Percentiles rank a stretch among this genome's conserved stretches.
Evolutionary conservation across 1,140 invertebrate species (phyloP).

Genomic region (Eupristina koningsbergeri): DNA sequence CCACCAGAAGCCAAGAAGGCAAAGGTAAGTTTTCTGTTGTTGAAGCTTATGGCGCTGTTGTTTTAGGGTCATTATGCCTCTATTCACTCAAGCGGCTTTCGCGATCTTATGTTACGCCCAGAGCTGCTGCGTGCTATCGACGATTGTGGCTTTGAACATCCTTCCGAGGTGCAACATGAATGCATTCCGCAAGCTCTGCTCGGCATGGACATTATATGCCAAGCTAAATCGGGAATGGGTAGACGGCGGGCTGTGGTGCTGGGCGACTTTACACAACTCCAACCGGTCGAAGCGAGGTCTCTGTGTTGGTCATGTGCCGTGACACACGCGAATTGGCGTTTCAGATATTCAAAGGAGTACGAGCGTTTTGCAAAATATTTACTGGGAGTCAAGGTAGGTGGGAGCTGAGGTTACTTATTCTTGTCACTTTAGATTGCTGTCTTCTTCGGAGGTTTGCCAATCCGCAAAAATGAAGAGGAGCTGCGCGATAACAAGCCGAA

Average conservation of each 20-base stretch:
- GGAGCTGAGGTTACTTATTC: conserved; percentile 58
- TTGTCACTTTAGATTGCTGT: conserved; percentile 81
- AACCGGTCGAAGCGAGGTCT: conserved; percentile 97
- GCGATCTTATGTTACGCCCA: too few species aligned
- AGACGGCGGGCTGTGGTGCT: conserved; percentile 99
- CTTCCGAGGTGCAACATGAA: conserved; percentile 99
- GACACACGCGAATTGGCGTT: conserved; percentile 98
- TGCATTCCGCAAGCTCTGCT: conserved; percentile 99
- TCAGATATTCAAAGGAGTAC: conserved; percentile 99
- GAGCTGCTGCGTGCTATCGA: too few species aligned
- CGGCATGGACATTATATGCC: conserved; percentile 99
- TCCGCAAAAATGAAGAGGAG: conserved; percentile 96
- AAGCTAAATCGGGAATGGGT: conserved; percentile 99
- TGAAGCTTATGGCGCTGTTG: too few species aligned
- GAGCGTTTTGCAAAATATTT: conserved; percentile 99
- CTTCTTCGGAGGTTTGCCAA: conserved; percentile 97
- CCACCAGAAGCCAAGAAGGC: too few species aligned
- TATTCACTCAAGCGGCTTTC: too few species aligned
- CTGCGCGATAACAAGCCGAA: conserved; percentile 96
- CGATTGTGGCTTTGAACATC: conserved; percentile 99
- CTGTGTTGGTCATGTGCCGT: conserved; percentile 98
- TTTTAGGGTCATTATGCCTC: too few species aligned
- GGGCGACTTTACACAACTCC: conserved; percentile 98
- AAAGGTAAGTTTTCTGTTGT: too few species aligned
- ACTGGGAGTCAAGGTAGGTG: conserved; percentile 88